phyloP scores from a whole-genome alignment of 2,888 invertebrate species.

The Sphaerophoria rueppellii region DNA sequence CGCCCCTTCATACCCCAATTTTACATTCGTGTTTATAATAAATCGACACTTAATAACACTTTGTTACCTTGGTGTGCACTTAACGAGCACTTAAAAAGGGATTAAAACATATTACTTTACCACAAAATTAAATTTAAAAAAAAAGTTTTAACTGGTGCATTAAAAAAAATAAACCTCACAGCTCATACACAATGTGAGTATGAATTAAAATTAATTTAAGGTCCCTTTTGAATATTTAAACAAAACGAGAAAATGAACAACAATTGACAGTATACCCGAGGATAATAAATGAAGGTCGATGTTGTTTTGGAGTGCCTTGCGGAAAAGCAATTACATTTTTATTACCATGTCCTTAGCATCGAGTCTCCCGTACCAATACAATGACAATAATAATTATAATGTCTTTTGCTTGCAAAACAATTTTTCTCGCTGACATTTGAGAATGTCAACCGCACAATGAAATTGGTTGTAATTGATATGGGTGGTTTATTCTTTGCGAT shows the following conservation, averaged over 20 bases:
- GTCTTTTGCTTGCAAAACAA: slow-evolving; percentile 1
- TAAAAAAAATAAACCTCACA: not conserved
- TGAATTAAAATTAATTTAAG: slow-evolving; percentile 3
- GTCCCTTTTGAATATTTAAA: not conserved
- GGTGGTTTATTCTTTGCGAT: not conserved
- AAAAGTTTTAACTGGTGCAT: slow-evolving; percentile 4
- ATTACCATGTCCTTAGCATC: slow-evolving; percentile 3
- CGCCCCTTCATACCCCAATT: not conserved
- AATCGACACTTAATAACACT: slow-evolving; percentile 26
- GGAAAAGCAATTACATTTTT: slow-evolving; percentile 30
- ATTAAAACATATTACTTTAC: slow-evolving; percentile 15
- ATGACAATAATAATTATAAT: not conserved
- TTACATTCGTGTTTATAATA: slow-evolving; percentile 9
- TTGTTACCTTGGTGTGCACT: slow-evolving; percentile 10
- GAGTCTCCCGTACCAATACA: too few species aligned
- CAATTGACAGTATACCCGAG: slow-evolving; percentile 1
- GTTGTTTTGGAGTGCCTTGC: not conserved
- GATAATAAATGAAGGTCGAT: not conserved
- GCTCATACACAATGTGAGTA: not conserved
- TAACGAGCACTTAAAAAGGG: slow-evolving; percentile 17
- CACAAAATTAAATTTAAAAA: not conserved
- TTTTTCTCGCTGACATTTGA: slow-evolving; percentile 23
- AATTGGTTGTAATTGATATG: slow-evolving; percentile 22
- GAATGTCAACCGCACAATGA: slow-evolving; percentile 16
- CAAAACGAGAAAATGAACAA: not conserved